Conservation (phyloP, 1,140 invertebrate species). For the Zaprionus gabonicus region DNA sequence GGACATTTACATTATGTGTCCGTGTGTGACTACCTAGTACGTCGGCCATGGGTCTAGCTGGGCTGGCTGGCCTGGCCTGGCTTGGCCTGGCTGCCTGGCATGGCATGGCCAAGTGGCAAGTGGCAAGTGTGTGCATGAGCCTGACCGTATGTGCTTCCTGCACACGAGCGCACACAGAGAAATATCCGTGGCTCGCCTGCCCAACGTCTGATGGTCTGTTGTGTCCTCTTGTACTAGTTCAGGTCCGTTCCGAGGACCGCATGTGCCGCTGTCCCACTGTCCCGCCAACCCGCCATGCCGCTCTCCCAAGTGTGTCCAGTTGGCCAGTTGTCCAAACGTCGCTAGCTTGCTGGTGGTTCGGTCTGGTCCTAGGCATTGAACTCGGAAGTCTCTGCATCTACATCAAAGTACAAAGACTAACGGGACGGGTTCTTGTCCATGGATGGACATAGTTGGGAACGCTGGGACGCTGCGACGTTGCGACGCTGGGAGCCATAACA, state of each 20-base stretch:
- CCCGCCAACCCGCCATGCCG: background rate
- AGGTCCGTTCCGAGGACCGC: slow-evolving; percentile 49
- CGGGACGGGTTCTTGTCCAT: slow-evolving; percentile 58
- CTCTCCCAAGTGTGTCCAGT: slow-evolving; percentile 39
- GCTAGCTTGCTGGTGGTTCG: slow-evolving; percentile 39
- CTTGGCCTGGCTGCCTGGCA: slow-evolving; percentile 7
- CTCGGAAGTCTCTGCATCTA: slow-evolving; percentile 60
- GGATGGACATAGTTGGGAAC: slow-evolving; percentile 37
- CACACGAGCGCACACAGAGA: slow-evolving; percentile 53
- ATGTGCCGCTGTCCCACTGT: slow-evolving; percentile 46
- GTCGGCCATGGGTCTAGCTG: slow-evolving; percentile 19
- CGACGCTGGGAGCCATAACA: slow-evolving; percentile 71
- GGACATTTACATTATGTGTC: slow-evolving; percentile 83
- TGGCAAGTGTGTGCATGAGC: slow-evolving; percentile 61
- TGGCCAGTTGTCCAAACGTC: slow-evolving; percentile 51
- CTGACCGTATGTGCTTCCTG: slow-evolving; percentile 53
- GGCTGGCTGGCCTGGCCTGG: background rate
- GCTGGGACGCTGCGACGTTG: background rate
- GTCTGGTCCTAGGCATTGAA: slow-evolving; percentile 53
- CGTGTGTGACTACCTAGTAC: slow-evolving; percentile 64
- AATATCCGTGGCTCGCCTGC: slow-evolving; percentile 74
- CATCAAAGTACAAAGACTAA: slow-evolving; percentile 80
- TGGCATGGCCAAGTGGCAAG: slow-evolving; percentile 27
- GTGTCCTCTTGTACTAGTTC: slow-evolving; percentile 75
- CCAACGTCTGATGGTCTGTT: slow-evolving; percentile 58